A percentile compares a stretch with the other conserved stretches of the same genome.
Evolutionary conservation across 1,140 invertebrate species (phyloP).

Genomic region (Lycorma delicatula): DNA sequence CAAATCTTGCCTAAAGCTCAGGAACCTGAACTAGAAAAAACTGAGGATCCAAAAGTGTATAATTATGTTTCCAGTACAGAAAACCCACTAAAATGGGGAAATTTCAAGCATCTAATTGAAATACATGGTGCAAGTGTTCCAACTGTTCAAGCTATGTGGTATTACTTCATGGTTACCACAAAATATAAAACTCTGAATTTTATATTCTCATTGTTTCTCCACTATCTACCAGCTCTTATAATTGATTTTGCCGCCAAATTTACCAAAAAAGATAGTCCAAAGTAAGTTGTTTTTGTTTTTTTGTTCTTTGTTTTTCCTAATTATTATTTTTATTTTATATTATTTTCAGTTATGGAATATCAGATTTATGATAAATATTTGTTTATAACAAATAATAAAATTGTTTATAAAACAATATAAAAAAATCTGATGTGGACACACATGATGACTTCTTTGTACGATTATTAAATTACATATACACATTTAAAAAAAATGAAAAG

Average conservation of each 20-base stretch:
- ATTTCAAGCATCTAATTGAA: constrained; percentile 44
- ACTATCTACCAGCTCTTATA: constrained; percentile 38
- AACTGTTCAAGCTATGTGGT: constrained; percentile 45
- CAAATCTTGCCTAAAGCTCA: background rate
- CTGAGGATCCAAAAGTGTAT: constrained; percentile 36
- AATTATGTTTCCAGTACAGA: constrained; percentile 48
- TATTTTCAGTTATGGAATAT: too few relatives aligned
- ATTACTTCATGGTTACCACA: constrained; percentile 43
- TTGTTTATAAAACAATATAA: too few relatives aligned
- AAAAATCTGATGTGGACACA: too few relatives aligned
- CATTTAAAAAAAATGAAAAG: too few relatives aligned
- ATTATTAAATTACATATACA: too few relatives aligned
- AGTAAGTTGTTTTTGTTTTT: constrained; percentile 30
- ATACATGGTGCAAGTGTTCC: constrained; percentile 33
- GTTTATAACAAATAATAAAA: too few relatives aligned
- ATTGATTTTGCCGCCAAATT: constrained; percentile 33
- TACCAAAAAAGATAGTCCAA: constrained; percentile 36
- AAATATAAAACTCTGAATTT: constrained; percentile 41
- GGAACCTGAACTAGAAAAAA: constrained; percentile 1
- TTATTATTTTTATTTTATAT: too few relatives aligned
- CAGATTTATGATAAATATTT: too few relatives aligned
- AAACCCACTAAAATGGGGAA: constrained; percentile 48
- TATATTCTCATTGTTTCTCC: constrained; percentile 38
- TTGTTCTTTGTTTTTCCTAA: background rate
- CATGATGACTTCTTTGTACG: too few relatives aligned